These are phyloP conservation scores for Drosophila baimaii DNA, from an alignment of 1,140 invertebrate genomes.

Conservation along the genomic window DNA sequence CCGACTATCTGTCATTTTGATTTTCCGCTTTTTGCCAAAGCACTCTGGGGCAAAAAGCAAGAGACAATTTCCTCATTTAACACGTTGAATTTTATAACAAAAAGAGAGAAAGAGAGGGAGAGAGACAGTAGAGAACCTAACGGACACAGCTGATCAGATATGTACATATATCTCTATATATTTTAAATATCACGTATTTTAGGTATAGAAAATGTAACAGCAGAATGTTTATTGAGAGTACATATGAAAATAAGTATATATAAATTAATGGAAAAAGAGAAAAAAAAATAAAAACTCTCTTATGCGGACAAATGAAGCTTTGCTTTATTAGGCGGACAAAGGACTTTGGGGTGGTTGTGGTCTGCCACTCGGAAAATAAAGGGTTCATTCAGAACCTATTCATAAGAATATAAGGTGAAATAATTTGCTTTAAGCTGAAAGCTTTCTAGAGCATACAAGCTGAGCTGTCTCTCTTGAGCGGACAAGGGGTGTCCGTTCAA, in stretches of 20 bases:
- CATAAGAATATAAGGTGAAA: neutral
- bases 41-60: conserved; percentile 43
- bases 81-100: neutral
- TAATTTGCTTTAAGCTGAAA: neutral
- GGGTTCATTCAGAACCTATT: neutral
- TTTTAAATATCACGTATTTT: conserved; percentile 1
- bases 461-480: too few species aligned
- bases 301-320: neutral
- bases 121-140: too few species aligned
- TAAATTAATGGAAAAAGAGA: too few species aligned
- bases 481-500: neutral
- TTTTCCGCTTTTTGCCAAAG: conserved; percentile 57
- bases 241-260: neutral
- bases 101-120: too few species aligned
- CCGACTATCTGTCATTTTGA: conserved; percentile 70
- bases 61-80: neutral
- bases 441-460: neutral
- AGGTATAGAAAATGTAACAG: neutral
- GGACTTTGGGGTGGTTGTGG: neutral
- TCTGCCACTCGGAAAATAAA: neutral
- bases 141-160: neutral
- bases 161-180: neutral
- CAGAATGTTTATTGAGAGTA: neutral
- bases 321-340: too few species aligned
- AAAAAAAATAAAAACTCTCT: neutral